Base-by-base conservation (phyloP, 1,140 invertebrate genomes). In the Drosophila saltans region DNA sequence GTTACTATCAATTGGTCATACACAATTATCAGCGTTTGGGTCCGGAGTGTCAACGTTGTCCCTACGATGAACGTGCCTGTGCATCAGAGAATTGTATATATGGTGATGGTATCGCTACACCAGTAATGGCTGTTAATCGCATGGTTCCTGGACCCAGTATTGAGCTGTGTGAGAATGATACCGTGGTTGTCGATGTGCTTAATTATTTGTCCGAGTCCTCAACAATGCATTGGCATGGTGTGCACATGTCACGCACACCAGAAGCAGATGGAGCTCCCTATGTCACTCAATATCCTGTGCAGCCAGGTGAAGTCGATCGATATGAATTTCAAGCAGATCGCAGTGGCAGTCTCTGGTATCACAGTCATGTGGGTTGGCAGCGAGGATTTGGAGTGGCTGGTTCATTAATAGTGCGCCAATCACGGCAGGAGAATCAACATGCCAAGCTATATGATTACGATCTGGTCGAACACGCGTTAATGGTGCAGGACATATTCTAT, bases 131-230 rank as follows among this genome's bases (percentile, higher is more conserved):
- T 0, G 96, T 96, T 1, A 98, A 98, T 92, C 93, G 96, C 60
- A 95, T 95, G 91, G 91, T 97, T 11, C 97, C 97, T 2, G 97
- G 97, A 1, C 97, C 97, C 1, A 91, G 94, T 4, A 96, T 98
- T 55, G 95, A 97, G 93, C 96, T 98, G 2, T 98, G 97, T 76
- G 94, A 97, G 89, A 96, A 97, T 81, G 97, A 98, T 83, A 96
- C 96, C 4, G 92, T 98, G 4, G 94, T 98, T 0, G 95, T 98
- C 1, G 96, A 97, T 92, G 95, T 98, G 1, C 94, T 96, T 0
- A 98, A 98, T 86, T 93, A 95, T 63, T 93, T 97, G 24, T 95
- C 95, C 1, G 95, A 97, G 77, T 94, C 94, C 0, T 93, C 95
- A 0, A 94, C 95, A 0, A 94, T 98, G 56, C 97, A 98, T 90